Evolutionary conservation across 2,113 vertebrate species (phyloP), one percentile per base, ranked within the genome.

Genomic region (Chloebia gouldiae): DNA sequence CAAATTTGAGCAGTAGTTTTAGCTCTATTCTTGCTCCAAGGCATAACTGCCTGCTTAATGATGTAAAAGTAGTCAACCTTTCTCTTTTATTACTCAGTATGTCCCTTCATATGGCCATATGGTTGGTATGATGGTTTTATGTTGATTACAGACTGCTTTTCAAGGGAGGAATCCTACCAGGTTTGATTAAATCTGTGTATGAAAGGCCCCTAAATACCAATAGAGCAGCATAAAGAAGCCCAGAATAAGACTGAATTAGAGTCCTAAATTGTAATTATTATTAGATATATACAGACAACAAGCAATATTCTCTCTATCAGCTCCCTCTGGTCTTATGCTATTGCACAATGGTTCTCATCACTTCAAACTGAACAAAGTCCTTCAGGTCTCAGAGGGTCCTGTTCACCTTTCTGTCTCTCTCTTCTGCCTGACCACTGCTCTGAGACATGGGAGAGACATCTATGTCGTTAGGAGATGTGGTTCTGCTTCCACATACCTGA

Each of bases 391-490:
- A 45, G 27, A 20, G 17, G 13, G 2, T 10, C 14, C 9, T 83
- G 17, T 17, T 70, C 35, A 45, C 17, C 12, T 66, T 78, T 10
- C 14, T 23, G 4, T 33, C 1, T 50, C 4, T 1, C 4, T 22
- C 2, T 15, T 44, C 69, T 54, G 10, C 25, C 35, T 42, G n/a
- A 37, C 31, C 21, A 11, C 19, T 56, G 27, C 15, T 14, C 13
- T 15, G 27, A 84, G 37, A 23, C 10, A 4, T 10, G 11, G 3
- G 13, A 81, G 24, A 70, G 4, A 6, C 4, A 8, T 25, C 37
- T 6, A 2, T 16, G 15, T 1, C 20, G 2, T 27, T 11, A 25
- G 56, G 8, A 5, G 0, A 0, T 25, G 30, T 15, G 1, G 0
- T 28, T 80, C n/a, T 2, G 2, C 28, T 81, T 75, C 50, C n/a